phyloP scores from a whole-genome alignment of 35 echinoderm and acorn worm genomes.

The Ophiothrix spiculata region DNA sequence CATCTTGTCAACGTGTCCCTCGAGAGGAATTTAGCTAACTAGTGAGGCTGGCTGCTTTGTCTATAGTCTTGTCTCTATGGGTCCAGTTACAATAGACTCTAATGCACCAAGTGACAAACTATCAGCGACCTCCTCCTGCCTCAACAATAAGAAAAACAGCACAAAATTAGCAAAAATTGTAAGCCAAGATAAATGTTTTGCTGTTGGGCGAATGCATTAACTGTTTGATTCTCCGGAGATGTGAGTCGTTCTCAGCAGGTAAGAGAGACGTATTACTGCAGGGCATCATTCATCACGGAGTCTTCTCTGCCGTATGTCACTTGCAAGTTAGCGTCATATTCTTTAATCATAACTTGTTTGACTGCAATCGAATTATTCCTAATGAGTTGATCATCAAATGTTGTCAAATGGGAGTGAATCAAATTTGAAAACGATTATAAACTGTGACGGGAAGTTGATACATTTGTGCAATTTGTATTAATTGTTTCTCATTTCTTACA shows the following conservation, averaged over 20 bases:
- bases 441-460: too few species aligned
- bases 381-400: too few species aligned
- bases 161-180: background rate
- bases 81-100: background rate
- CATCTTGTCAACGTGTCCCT: background rate
- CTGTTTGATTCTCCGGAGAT: background rate
- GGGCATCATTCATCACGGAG: background rate
- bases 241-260: background rate
- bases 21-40: conserved; percentile 3
- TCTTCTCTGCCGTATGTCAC: background rate
- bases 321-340: background rate
- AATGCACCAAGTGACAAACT: background rate
- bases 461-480: too few species aligned
- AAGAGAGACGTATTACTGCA: background rate
- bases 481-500: too few species aligned
- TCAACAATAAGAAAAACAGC: too few species aligned
- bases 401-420: too few species aligned
- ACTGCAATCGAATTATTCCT: too few species aligned
- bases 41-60: background rate
- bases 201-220: conserved; percentile 5
- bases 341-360: background rate
- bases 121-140: background rate
- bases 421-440: too few species aligned
- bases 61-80: background rate
- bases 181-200: background rate